Evolutionary conservation across 2,797 vertebrate species (phyloP).

Genomic region (Lindbergichthys nudifrons): DNA sequence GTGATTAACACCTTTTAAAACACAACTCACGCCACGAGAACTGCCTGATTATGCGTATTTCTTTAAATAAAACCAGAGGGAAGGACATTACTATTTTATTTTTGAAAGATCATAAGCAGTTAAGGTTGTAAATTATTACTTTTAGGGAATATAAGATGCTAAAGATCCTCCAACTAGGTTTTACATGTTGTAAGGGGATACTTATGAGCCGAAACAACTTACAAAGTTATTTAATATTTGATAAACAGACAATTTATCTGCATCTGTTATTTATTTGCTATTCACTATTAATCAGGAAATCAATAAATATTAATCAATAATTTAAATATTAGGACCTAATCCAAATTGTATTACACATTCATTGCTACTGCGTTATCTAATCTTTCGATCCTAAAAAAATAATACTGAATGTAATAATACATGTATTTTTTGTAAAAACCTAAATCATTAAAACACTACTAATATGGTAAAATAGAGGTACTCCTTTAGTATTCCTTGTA

Average conservation of each 20-base stretch:
- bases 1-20: constrained; percentile 29
- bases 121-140: neutral
- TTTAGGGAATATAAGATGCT: neutral
- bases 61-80: neutral
- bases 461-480: neutral
- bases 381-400: neutral
- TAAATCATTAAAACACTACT: constrained; percentile 1
- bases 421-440: neutral
- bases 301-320: neutral
- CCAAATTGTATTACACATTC: neutral
- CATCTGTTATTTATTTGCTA: neutral
- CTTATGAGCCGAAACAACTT: neutral
- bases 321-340: neutral
- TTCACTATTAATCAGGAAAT: neutral
- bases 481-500: neutral
- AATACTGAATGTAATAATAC: neutral
- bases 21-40: constrained; percentile 6
- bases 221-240: neutral
- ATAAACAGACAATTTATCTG: neutral
- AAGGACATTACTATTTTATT: neutral
- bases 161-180: neutral
- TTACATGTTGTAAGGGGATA: neutral
- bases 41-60: constrained; percentile 4
- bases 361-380: neutral
- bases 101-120: neutral